Base-by-base conservation (phyloP, 2,113 vertebrate genomes). In the Thamnaconus septentrionalis region DNA sequence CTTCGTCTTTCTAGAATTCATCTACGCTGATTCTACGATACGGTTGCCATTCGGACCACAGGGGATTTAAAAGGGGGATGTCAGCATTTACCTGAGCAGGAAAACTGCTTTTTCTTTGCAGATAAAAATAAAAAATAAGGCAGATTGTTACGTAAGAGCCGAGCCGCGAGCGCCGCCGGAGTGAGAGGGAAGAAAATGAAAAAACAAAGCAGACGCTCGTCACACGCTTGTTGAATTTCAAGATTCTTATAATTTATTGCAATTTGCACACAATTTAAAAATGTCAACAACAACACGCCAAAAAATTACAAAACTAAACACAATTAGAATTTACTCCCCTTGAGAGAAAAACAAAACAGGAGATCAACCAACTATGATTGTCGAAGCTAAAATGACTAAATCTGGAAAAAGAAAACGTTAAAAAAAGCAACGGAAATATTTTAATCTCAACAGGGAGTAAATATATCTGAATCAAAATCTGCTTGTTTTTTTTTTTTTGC, bases 261-360 rank as follows among this genome's bases (percentile, higher is more conserved):
- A 98, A 94, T 98, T 98, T 97, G 94, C 96, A 99, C 96, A 99
- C 96, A 95, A 95, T 96, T 98, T 94, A 96, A 97, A 98, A 99
- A 98, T 96, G 89, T 96, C 95, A 98, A 95, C 94, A 96, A 93
- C 91, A 90, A 95, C 96, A 99, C 96, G 96, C 95, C 94, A 97
- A 96, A 95, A 95, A 94, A 95, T 96, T 98, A 99, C 96, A 98
- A 99, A 99, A 99, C 95, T 97, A 97, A 98, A 98, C 95, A 97
- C 95, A 95, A 94, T 95, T 94, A 95, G 94, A 97, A 96, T 95
- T 97, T 95, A 96, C 95, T 96, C 94, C 94, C 94, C 93, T 95
- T 93, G 93, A 95, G 94, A 95, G 64, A 83, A 74, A 76, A 40
- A 56, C 93, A 92, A 69, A 94, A 94, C 5, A 45, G 66, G 94